phyloP scores from a whole-genome alignment of 30 jellyfish, hydroid and myxozoan genomes.

The Chironex yamaguchii region DNA sequence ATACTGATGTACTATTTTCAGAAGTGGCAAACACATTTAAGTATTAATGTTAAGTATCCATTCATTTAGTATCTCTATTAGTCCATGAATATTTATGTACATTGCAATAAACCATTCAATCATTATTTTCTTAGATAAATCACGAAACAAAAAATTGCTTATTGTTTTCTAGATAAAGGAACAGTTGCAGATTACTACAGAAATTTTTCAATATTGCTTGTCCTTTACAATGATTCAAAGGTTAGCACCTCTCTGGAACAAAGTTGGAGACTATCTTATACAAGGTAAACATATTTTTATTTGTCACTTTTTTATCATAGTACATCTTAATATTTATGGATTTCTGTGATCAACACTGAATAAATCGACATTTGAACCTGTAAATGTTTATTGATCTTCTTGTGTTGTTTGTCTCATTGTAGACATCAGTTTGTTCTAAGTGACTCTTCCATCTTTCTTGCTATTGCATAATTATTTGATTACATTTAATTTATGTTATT shows the following conservation, averaged over 20 bases:
- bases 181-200: constrained; percentile 65
- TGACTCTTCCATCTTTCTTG: too few species aligned
- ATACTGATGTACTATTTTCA: background rate
- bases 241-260: constrained; percentile 93
- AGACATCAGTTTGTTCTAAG: too few species aligned
- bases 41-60: background rate
- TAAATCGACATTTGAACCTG: too few species aligned
- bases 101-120: background rate
- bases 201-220: constrained; percentile 81
- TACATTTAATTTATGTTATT: too few species aligned
- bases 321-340: too few species aligned
- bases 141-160: background rate
- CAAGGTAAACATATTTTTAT: constrained; percentile 44
- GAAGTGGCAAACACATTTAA: background rate
- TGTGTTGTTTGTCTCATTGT: too few species aligned
- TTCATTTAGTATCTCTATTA: background rate
- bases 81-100: background rate
- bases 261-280: constrained; percentile 72
- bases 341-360: too few species aligned
- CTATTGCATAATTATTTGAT: too few species aligned
- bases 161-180: constrained; percentile 24
- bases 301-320: background rate
- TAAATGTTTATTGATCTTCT: too few species aligned
- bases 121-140: background rate
- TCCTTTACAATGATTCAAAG: constrained; percentile 74